Base-by-base conservation (phyloP, 2,888 invertebrate genomes). In the Phlogophora meticulosa region DNA sequence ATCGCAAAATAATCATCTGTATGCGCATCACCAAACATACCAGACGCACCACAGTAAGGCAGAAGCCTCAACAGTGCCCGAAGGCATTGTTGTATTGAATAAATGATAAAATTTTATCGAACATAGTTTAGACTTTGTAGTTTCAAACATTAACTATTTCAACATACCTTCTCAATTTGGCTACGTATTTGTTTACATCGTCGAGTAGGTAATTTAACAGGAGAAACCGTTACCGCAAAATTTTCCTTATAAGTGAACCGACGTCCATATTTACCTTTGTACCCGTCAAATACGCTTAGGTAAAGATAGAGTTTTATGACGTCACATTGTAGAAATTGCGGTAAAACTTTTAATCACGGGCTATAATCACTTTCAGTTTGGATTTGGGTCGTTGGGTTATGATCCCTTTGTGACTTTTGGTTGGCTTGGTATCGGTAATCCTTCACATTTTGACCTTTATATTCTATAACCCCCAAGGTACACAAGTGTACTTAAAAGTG, bases 331-430 rank as follows among this genome's bases (percentile, higher is more conserved):
- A 34, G 4, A 70, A 46, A 52, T 40, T 40, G 51, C 36, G 20
- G 34, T 24, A 10, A 24, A 15, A 40, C 7, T 59, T 59, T 49
- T 34, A 51, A 51, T 51, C 24, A n/a, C 38, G 20, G 17, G 24
- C n/a, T 69, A 28, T 28, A 45, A 58, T 69, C 13, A 24, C 17
- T 57, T 68, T 59, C 24, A 22, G 69, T 58, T 58, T 38, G 32
- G 20, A n/a, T 28, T 59, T 17, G 24, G 38, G 32, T 55, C 20
- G 34, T n/a, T 63, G 4, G n/a, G 13, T 17, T 15, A 17, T 45
- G 17, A 65, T 45, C n/a, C 13, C n/a, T 55, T 40, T 13, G 40
- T 28, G 20, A 48, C 4, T 49, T 49, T 32, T 28, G 10, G 15
- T 15, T 17, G 15, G 34, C 4, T 57, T 32, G n/a, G n/a, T 48